Evolutionary conservation across 1,140 invertebrate genomes (phyloP).

Genomic region (Dryas iulia): DNA sequence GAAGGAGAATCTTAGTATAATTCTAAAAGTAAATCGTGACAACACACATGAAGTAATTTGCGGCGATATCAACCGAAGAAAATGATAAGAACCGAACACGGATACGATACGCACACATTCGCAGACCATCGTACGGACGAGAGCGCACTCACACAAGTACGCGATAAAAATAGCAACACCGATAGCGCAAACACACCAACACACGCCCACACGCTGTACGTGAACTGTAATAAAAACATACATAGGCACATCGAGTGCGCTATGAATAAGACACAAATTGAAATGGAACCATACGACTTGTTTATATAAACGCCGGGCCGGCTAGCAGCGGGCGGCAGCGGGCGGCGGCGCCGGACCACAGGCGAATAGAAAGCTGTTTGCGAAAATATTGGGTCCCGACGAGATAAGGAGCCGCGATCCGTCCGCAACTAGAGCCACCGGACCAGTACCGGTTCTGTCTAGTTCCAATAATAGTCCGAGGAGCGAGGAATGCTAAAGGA

Average conservation of each 20-base stretch:
- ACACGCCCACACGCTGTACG: constrained; percentile 70
- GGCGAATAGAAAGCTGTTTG: constrained; percentile 49
- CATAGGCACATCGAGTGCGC: constrained; percentile 60
- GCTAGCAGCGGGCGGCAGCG: constrained; percentile 13
- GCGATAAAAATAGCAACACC: constrained; percentile 67
- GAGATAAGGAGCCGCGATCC: constrained; percentile 28
- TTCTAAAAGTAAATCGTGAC: constrained; percentile 41
- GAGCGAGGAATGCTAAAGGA: constrained; percentile 60
- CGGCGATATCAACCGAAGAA: constrained; percentile 50
- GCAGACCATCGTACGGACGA: constrained; percentile 27
- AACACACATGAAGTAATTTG: constrained; percentile 53
- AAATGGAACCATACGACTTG: constrained; percentile 57
- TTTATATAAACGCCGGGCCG: constrained; percentile 37
- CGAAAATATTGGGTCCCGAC: constrained; percentile 46
- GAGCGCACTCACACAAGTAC: constrained; percentile 45
- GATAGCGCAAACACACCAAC: constrained; percentile 77
- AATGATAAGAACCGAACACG: constrained; percentile 72
- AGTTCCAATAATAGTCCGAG: constrained; percentile 61
- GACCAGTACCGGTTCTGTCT: constrained; percentile 60
- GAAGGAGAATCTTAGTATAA: constrained; percentile 19
- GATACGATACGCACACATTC: constrained; percentile 59
- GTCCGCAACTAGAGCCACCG: constrained; percentile 38
- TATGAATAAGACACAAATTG: constrained; percentile 68
- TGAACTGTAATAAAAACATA: constrained; percentile 77
- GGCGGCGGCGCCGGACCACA: constrained; percentile 20